A percentile compares a stretch with the other conserved stretches of the same genome.
Evolutionary conservation across 53 echinoderm and acorn worm species (phyloP).

Genomic region (Paelopatides confundens): DNA sequence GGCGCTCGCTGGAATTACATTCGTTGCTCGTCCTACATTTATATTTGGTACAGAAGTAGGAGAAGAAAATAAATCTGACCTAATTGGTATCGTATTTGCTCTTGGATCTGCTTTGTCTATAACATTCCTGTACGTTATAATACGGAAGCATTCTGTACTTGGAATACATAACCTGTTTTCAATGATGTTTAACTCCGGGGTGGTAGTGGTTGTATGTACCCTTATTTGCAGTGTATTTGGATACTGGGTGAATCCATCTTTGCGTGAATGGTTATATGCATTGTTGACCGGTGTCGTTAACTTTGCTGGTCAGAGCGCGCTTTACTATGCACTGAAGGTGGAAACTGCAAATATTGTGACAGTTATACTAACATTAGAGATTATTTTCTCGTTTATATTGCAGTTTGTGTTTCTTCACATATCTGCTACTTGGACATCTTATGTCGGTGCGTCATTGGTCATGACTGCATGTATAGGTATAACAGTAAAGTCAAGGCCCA

Average conservation of each 20-base stretch:
- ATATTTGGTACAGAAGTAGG: not conserved
- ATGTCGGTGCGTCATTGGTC: not conserved
- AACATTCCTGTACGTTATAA: not conserved
- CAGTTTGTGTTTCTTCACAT: not conserved
- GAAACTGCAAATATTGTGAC: not conserved
- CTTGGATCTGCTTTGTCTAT: not conserved
- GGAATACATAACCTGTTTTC: not conserved
- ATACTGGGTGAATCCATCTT: not conserved
- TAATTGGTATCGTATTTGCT: not conserved
- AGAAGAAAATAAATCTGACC: not conserved
- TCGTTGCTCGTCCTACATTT: not conserved
- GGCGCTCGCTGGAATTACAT: not conserved
- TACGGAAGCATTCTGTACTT: not conserved
- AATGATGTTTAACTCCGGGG: not conserved
- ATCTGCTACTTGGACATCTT: not conserved
- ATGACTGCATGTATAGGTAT: not conserved
- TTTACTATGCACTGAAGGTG: not conserved
- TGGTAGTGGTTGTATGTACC: not conserved
- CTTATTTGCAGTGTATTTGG: not conserved
- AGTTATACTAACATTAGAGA: not conserved
- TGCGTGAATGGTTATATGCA: not conserved
- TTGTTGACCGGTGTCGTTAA: not conserved
- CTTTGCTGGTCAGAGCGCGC: not conserved
- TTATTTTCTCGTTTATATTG: not conserved
- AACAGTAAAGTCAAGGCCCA: too few relatives aligned